phyloP scores from a whole-genome alignment of 2,888 invertebrate species.

The Aplocera efformata region DNA sequence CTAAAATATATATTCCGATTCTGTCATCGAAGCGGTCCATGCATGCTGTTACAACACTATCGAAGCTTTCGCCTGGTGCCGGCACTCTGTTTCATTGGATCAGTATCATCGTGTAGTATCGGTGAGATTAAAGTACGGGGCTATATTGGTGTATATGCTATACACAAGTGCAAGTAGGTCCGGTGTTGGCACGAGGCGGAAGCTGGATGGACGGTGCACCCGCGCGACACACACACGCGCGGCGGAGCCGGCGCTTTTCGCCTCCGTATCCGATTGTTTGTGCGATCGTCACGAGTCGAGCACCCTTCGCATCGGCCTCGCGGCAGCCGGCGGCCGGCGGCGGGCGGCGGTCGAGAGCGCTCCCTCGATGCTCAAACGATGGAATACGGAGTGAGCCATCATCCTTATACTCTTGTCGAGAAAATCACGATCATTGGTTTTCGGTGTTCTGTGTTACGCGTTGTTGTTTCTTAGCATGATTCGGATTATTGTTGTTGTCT shows the following conservation, averaged over 20 bases:
- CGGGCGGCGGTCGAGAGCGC: constrained; percentile 6
- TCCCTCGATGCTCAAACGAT: constrained; percentile 31
- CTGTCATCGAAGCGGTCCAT: constrained; percentile 51
- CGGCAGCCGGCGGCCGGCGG: constrained; percentile 4
- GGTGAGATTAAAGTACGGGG: constrained; percentile 14
- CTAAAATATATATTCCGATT: constrained; percentile 29
- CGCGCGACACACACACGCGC: constrained; percentile 70
- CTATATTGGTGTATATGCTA: constrained; percentile 7
- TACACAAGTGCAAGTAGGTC: constrained; percentile 16
- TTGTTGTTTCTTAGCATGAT: constrained; percentile 75
- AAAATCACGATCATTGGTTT: constrained; percentile 55
- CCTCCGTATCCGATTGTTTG: constrained; percentile 49
- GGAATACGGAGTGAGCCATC: constrained; percentile 52
- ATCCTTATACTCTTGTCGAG: constrained; percentile 55
- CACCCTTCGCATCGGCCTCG: constrained; percentile 9
- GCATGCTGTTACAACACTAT: constrained; percentile 67
- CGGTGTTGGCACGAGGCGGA: constrained; percentile 50
- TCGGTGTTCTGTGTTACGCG: constrained; percentile 72
- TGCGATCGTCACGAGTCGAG: constrained; percentile 30
- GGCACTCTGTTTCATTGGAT: constrained; percentile 24
- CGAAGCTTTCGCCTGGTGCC: constrained; percentile 52
- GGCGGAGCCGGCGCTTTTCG: constrained; percentile 75
- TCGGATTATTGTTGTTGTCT: constrained; percentile 68
- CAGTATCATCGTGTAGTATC: constrained; percentile 12
- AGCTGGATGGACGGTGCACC: constrained; percentile 45